Percentiles rank a stretch among this genome's conserved stretches.
These are phyloP conservation scores for Verasper variegatus DNA, from an alignment of 2,113 vertebrate species.

Conservation along the genomic window DNA sequence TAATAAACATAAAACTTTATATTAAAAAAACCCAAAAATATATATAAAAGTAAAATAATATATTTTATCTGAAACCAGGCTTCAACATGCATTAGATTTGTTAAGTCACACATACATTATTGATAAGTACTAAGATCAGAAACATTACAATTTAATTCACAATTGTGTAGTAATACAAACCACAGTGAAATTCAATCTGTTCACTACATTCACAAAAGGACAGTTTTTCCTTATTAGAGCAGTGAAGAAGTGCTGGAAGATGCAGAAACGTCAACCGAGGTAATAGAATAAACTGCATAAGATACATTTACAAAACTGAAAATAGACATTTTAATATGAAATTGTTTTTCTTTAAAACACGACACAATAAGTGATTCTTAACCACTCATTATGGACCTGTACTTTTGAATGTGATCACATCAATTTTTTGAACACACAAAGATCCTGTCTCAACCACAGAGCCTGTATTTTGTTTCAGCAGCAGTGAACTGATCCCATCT, in stretches of 20 bases:
- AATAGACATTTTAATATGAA: no score
- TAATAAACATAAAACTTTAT: slow-evolving; percentile 25
- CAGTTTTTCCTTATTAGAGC: background rate
- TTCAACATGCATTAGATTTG: slow-evolving; percentile 14
- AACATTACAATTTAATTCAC: background rate
- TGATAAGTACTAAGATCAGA: background rate
- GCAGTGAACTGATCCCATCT: background rate
- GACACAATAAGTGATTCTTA: no score
- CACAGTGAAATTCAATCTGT: background rate
- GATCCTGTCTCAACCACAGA: background rate
- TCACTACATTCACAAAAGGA: no score
- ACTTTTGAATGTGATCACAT: slow-evolving; percentile 6
- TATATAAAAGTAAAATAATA: slow-evolving; percentile 64
- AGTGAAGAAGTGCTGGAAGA: background rate
- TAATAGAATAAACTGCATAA: no score
- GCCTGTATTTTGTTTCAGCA: background rate
- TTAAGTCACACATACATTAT: slow-evolving; percentile 8
- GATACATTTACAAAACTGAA: no score
- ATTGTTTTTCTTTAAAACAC: no score
- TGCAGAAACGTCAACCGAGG: no score
- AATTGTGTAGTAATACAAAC: background rate
- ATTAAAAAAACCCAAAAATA: slow-evolving; percentile 14
- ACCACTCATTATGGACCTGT: background rate
- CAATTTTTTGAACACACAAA: background rate
- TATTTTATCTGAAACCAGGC: slow-evolving; percentile 52